Evolutionary conservation across 2,113 vertebrate genomes (phyloP), one percentile per base, ranked within the genome.

Genomic region (Heterotilapia buettikoferi): DNA sequence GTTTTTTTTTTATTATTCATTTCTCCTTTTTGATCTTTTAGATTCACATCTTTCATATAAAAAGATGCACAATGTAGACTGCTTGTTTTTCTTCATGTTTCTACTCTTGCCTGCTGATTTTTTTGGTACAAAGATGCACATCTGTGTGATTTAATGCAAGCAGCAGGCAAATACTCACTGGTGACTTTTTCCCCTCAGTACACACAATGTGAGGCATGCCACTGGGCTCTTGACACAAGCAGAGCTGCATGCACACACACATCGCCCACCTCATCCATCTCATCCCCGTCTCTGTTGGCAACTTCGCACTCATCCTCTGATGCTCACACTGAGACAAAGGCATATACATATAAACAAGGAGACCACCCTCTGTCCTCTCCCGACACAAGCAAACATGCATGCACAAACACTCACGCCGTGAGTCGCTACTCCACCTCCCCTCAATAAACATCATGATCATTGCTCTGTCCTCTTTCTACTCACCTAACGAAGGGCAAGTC

Each of bases 401-500:
- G 73, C 26, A 33, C 11, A 78, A 19, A 52, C 73, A 31, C 12
- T 78, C 18, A 59, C 33, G 54, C 56, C 18, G 33, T 68, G 24
- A 71, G 54, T 24, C 11, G 7, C 21, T 3, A 8, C 36, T 9
- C 40, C 61, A 36, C 85, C 83, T 54, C 57, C 81, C 80, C 9
- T 31, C 84, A 81, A 86, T 91, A 80, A 82, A 89, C 84, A 88
- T 86, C 84, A 89, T 85, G 90, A 93, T 94, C 86, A 90, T 80
- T 85, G 66, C 59, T 71, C 9, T 40, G 73, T 86, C 93, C 85
- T 88, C 84, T 89, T 71, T 87, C 84, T 86, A 83, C 84, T 84
- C 81, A 83, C 83, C 88, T 94, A 93, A 95, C 87, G 84, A 93
- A 94, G 93, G 93, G 86, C 92, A 91, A 36, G 88, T 94, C 93